Evolutionary conservation across 1,140 invertebrate species (phyloP).

Genomic region (Bradynema listronoti): DNA sequence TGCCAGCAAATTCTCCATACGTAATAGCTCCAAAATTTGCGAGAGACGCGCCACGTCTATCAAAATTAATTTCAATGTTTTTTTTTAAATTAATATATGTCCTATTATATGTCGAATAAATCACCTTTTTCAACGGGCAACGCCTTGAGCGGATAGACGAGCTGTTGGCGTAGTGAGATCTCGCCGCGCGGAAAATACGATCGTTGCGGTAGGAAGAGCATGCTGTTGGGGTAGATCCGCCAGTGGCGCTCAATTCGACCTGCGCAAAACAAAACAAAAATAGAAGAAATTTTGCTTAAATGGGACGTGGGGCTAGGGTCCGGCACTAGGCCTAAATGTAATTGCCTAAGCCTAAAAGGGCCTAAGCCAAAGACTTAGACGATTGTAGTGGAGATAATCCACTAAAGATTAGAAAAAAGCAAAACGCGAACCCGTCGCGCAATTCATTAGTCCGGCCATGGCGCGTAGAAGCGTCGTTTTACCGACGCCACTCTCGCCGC

Average conservation of each 20-base stretch:
- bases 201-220: slow-evolving; percentile 64
- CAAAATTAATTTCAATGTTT: slow-evolving; percentile 1
- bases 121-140: slow-evolving; percentile 50
- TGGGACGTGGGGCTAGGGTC: no score
- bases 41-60: slow-evolving; percentile 37
- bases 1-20: slow-evolving; percentile 60
- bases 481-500: slow-evolving; percentile 64
- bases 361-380: no score
- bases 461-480: slow-evolving; percentile 65
- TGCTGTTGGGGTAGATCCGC: slow-evolving; percentile 57
- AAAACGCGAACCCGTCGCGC: slow-evolving; percentile 44
- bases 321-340: no score
- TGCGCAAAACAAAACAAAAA: no score
- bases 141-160: slow-evolving; percentile 58
- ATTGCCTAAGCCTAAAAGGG: no score
- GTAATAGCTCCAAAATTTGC: slow-evolving; percentile 59
- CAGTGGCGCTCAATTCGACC: slow-evolving; percentile 58
- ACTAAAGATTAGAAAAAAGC: no score
- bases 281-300: no score
- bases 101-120: background rate
- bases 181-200: slow-evolving; percentile 64
- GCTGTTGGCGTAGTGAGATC: slow-evolving; percentile 62
- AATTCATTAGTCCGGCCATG: slow-evolving; percentile 63
- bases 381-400: no score
- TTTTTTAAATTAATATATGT: background rate